Percentiles rank a stretch among this genome's conserved stretches.
Conservation (phyloP, 2,888 invertebrate species). For the Harpagoxenus sublaevis region DNA sequence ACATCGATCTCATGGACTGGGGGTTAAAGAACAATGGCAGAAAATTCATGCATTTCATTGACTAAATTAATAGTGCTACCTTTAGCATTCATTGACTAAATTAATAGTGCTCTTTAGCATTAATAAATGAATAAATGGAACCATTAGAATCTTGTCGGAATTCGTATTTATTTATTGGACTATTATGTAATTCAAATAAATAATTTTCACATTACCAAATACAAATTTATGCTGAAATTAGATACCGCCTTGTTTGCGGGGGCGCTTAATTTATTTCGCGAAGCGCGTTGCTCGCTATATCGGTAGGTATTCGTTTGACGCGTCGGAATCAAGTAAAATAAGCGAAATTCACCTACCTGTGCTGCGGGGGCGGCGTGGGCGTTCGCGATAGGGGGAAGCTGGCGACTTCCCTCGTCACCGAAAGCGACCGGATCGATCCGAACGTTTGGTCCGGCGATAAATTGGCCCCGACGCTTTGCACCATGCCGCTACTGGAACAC, state of each 20-base stretch:
- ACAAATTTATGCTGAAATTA: not conserved
- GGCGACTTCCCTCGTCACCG: constrained; percentile 91
- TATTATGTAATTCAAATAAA: not conserved
- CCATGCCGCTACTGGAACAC: constrained; percentile 89
- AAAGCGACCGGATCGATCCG: constrained; percentile 91
- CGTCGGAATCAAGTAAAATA: not conserved
- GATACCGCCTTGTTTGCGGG: not conserved
- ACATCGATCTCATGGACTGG: not conserved
- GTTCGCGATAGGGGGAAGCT: constrained; percentile 92
- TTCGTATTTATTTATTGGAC: not conserved
- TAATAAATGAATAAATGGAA: not conserved
- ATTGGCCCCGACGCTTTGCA: constrained; percentile 90
- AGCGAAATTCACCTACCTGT: constrained; percentile 79
- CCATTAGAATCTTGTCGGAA: not conserved
- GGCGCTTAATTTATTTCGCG: not conserved
- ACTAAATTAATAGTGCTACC: not conserved
- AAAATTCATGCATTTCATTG: constrained; percentile 2
- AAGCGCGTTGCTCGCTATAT: not conserved
- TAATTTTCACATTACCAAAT: not conserved
- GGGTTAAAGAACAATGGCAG: not conserved
- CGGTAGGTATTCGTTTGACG: not conserved
- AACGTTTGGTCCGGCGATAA: constrained; percentile 92
- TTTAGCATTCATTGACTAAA: no score
- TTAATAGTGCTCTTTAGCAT: not conserved
- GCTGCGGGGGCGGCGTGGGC: constrained; percentile 90